Evolutionary conservation across 2,888 invertebrate genomes (phyloP), one percentile per base, ranked within the genome.

Genomic region (Halictus ligatus): DNA sequence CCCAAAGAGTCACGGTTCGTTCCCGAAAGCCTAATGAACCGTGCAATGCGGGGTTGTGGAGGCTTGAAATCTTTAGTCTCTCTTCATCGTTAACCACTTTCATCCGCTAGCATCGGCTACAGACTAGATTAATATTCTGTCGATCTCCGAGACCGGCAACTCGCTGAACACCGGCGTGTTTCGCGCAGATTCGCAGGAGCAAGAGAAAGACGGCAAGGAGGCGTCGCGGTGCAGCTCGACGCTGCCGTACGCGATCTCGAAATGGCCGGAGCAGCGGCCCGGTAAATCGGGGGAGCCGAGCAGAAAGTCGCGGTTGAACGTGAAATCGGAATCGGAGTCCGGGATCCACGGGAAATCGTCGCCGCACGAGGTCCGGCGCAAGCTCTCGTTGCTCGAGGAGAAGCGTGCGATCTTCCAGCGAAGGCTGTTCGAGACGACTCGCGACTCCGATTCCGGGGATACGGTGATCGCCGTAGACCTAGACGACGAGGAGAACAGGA

Each of bases 241-340:
- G 81, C 95, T 96, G 4, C 96, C 96, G 0, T 96, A 96, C 92
- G 95, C 96, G 0, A 96, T 96, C 89, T 96, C 96, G 73, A 96
- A 96, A 72, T 96, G 96, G 96, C 86, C 92, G 54, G 93, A 93
- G 12, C 81, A 78, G 72, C 88, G 64, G n/a, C 54, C 35, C 3
- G 60, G 54, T 8, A 85, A 58, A 25, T 21, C 75, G 25, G 2
- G 25, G 35, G 73, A 88, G 29, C 12, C 10, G 78, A 2, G 60
- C 81, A 83, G 71, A 10, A 86, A 83, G 81, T 77, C 81, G 13
- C 93, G 91, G 78, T 76, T 92, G 72, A 85, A 79, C n/a, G 64
- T 85, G 0, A 93, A 92, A 79, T 91, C 92, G 15, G 93, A 92
- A 2, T 92, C 93, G 3, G 94, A 93, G 29, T 90, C 91, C 2